Evolutionary conservation across 2,888 invertebrate species (phyloP).

Genomic region (Pachycephus smyrnensis): DNA sequence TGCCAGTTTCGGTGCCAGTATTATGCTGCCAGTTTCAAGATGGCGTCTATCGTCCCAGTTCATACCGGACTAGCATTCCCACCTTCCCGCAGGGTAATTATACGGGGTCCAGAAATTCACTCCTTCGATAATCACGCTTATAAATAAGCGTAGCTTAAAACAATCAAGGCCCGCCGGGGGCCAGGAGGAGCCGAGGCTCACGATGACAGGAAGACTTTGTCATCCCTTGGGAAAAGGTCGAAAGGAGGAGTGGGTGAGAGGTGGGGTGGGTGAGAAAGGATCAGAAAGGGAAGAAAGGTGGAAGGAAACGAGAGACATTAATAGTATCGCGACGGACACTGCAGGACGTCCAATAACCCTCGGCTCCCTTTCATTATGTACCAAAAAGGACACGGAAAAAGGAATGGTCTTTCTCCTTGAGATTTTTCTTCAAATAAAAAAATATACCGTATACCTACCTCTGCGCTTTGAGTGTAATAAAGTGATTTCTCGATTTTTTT

Average conservation of each 20-base stretch:
- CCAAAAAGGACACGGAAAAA: neutral
- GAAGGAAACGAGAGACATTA: neutral
- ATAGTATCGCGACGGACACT: slow-evolving; percentile 4
- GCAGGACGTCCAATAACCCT: slow-evolving; percentile 6
- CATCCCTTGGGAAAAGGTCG: neutral
- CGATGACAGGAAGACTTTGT: slow-evolving; percentile 4
- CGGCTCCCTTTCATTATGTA: neutral
- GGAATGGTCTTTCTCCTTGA: neutral
- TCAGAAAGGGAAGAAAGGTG: neutral
- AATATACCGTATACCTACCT: neutral
- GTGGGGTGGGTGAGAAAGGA: neutral
- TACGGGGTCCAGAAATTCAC: slow-evolving; percentile 1
- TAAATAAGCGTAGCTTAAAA: slow-evolving; percentile 7
- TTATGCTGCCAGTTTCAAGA: neutral
- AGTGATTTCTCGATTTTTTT: neutral
- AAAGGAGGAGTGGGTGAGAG: neutral
- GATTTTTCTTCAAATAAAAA: neutral
- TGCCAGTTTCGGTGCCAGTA: neutral
- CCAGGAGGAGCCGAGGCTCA: neutral
- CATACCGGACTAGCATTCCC: neutral
- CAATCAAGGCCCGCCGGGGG: slow-evolving; percentile 1
- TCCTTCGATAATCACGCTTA: slow-evolving; percentile 2
- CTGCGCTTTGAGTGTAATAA: neutral
- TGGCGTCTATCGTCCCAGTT: neutral
- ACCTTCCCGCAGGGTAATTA: slow-evolving; percentile 13